These are phyloP conservation scores for Thyatira batis DNA, from an alignment of 2,888 invertebrate species.

Conservation along the genomic window DNA sequence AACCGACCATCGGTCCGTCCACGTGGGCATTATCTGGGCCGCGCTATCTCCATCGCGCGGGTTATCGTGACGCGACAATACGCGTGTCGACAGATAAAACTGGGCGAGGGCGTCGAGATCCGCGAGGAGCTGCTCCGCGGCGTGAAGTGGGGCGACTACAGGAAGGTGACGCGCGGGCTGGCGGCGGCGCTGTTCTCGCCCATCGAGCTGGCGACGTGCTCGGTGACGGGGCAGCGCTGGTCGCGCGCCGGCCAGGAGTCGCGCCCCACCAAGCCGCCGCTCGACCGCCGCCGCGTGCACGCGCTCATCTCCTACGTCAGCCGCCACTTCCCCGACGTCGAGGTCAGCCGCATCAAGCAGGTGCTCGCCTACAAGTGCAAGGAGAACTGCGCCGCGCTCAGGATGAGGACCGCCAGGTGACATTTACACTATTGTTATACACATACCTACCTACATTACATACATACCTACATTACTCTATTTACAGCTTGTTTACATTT, in stretches of 20 bases:
- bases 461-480: too few relatives aligned
- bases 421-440: slow-evolving; percentile 11
- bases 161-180: slow-evolving; percentile 87
- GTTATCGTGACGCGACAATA: background rate
- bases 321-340: slow-evolving; percentile 87
- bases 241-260: slow-evolving; percentile 87
- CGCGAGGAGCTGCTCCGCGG: slow-evolving; percentile 87
- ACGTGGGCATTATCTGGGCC: background rate
- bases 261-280: slow-evolving; percentile 88
- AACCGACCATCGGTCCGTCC: background rate
- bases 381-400: slow-evolving; percentile 88
- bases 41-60: background rate
- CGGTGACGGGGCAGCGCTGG: slow-evolving; percentile 89
- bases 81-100: slow-evolving; percentile 81
- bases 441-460: background rate
- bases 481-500: too few relatives aligned
- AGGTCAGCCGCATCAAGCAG: slow-evolving; percentile 89
- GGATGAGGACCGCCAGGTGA: slow-evolving; percentile 88
- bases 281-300: slow-evolving; percentile 87
- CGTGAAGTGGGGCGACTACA: slow-evolving; percentile 89
- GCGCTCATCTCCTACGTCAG: slow-evolving; percentile 89
- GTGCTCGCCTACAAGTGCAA: slow-evolving; percentile 90
- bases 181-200: slow-evolving; percentile 89
- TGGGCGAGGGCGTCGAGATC: slow-evolving; percentile 88
- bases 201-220: slow-evolving; percentile 88